Evolutionary conservation across 2,888 invertebrate species (phyloP), one percentile per base, ranked within the genome.

Genomic region (Latrodectus elegans): DNA sequence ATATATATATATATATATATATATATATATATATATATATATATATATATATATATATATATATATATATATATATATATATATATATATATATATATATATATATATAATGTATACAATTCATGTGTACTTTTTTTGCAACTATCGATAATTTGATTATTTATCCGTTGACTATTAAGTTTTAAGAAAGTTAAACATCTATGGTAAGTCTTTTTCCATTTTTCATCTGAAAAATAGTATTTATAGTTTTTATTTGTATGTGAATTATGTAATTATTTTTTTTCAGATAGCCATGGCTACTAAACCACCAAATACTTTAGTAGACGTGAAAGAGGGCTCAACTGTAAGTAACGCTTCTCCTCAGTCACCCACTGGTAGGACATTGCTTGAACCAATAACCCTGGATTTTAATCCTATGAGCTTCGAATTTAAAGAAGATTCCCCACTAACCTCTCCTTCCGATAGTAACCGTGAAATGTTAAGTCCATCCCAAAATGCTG

Each of bases 371-470:
- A 83, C 87, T 75, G 81, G 84, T 72, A 78, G 84, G 73, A 79
- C 87, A 60, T 77, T 89, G 76, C 88, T 88, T 81, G 84, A 88
- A 67, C 84, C 89, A 55, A 88, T 89, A 88, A 88, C 89, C 71
- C 68, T 89, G 88, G 89, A 88, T 78, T 89, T 89, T 82, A 84
- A 89, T 79, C 89, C 89, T 51, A 88, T 89, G 89, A 89, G 84
- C 79, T 89, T 88, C 80, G 76, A 89, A 67, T 88, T 80, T 67
- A 84, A 89, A 51, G 89, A 88, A 79, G 85, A 83, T 68, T 88
- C 88, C 84, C 88, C 84, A 78, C 84, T 88, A 84, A 85, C 88
- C 68, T 88, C 88, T 78, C 88, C 88, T 73, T 81, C 86, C 55
- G 88, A 88, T 85, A 85, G 83, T 55, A 81, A 72, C 74, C 88